These are phyloP conservation scores for Drosophila subsilvestris DNA, from an alignment of 2,888 invertebrate species.

Conservation along the genomic window DNA sequence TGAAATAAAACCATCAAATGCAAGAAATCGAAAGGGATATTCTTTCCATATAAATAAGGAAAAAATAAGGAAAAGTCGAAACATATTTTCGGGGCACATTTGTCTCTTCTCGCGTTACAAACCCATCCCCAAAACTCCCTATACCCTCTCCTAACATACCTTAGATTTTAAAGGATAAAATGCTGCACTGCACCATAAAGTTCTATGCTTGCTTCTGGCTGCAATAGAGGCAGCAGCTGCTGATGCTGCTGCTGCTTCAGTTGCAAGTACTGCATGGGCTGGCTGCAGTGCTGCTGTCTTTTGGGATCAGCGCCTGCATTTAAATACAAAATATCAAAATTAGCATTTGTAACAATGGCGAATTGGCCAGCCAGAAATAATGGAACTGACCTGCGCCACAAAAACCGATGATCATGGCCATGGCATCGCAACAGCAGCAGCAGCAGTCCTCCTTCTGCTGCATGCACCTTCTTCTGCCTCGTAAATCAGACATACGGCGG, in stretches of 20 bases:
- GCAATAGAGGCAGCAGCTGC: conserved; percentile 30
- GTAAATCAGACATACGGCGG: conserved; percentile 70
- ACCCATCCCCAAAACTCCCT: neutral
- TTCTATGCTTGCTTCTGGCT: conserved; percentile 42
- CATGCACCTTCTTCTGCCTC: conserved; percentile 35
- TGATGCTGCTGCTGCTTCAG: conserved; percentile 26
- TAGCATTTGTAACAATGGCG: conserved; percentile 83
- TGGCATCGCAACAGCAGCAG: conserved; percentile 48
- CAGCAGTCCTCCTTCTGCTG: conserved; percentile 22
- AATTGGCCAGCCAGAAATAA: conserved; percentile 76
- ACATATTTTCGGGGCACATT: no score
- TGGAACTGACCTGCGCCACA: conserved; percentile 74
- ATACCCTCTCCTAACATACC: conserved; percentile 19
- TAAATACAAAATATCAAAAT: conserved; percentile 83
- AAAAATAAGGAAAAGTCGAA: neutral
- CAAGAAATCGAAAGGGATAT: no score
- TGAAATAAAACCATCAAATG: neutral
- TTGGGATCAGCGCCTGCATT: conserved; percentile 61
- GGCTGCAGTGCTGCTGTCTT: conserved; percentile 19
- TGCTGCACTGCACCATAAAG: conserved; percentile 43
- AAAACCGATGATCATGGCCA: conserved; percentile 64
- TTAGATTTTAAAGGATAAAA: conserved; percentile 42
- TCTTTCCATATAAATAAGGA: no score
- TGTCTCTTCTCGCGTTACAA: neutral
- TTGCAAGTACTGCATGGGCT: conserved; percentile 11